Conservation (phyloP, 2,797 vertebrate species). For the Onychomys leucogaster region DNA sequence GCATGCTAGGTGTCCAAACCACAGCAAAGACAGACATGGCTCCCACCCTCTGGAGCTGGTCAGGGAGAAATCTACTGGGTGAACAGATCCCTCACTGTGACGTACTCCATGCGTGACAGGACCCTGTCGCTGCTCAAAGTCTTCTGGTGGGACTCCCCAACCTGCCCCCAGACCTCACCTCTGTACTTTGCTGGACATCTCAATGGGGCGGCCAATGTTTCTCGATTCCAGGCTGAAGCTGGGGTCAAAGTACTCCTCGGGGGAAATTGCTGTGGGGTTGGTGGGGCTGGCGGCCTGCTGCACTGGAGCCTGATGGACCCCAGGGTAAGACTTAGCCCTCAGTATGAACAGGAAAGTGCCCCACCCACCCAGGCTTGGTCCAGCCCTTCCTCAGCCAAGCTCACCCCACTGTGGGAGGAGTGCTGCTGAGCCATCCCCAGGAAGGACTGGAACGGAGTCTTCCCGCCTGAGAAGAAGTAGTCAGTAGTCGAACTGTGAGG, state of each 20-base stretch:
- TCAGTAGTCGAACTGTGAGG: background rate
- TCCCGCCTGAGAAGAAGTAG: slow-evolving; percentile 89
- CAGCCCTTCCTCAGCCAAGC: slow-evolving; percentile 42
- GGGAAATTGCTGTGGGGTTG: slow-evolving; percentile 97
- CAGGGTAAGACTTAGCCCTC: background rate
- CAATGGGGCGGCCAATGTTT: slow-evolving; percentile 95
- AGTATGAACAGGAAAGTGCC: accelerated
- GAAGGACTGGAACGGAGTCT: slow-evolving; percentile 98
- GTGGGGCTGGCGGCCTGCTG: slow-evolving; percentile 95
- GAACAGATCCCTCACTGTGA: background rate
- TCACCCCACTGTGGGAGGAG: slow-evolving; percentile 94
- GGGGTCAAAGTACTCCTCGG: slow-evolving; percentile 96
- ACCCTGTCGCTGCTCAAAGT: background rate
- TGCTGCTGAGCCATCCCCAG: slow-evolving; percentile 97
- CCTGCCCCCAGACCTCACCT: slow-evolving; percentile 86
- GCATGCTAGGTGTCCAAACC: background rate
- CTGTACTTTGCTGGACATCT: slow-evolving; percentile 97
- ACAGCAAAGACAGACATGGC: background rate
- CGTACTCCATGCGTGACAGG: slow-evolving; percentile 83
- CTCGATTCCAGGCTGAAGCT: slow-evolving; percentile 94
- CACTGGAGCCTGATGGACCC: slow-evolving; percentile 90
- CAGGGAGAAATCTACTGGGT: background rate
- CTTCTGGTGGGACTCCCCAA: background rate
- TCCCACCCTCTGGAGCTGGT: background rate
- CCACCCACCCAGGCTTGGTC: background rate